Evolutionary conservation across 1,140 invertebrate genomes (phyloP).

Genomic region (Doryteuthis pealeii): DNA sequence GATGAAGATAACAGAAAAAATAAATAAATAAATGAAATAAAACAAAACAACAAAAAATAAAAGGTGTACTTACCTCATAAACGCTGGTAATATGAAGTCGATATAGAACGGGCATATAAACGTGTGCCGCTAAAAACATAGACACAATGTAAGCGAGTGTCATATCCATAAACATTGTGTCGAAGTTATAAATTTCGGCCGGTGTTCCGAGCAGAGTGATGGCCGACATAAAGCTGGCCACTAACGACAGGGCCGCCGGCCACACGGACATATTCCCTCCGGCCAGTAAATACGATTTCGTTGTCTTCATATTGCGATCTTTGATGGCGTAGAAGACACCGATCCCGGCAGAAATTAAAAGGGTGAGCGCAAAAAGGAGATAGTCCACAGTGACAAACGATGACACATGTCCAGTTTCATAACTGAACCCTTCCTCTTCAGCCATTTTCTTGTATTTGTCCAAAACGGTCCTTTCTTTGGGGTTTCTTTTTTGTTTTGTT

Average conservation of each 20-base stretch:
- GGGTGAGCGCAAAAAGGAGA: conserved; percentile 21
- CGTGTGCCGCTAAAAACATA: conserved; percentile 76
- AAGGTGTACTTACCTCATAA: conserved; percentile 76
- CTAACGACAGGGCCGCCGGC: conserved; percentile 39
- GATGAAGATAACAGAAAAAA: too few relatives aligned
- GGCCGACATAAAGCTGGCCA: conserved; percentile 85
- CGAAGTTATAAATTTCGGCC: conserved; percentile 41
- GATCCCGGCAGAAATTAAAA: conserved; percentile 63
- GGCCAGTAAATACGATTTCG: conserved; percentile 75
- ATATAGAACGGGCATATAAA: conserved; percentile 88
- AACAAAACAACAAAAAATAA: conserved; percentile 4
- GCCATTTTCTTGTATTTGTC: not conserved
- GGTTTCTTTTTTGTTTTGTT: too few relatives aligned
- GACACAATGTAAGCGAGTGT: conserved; percentile 64
- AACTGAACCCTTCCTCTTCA: conserved; percentile 19
- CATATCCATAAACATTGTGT: conserved; percentile 39
- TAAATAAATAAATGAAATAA: not conserved
- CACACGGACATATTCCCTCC: conserved; percentile 70
- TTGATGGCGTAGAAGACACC: conserved; percentile 80
- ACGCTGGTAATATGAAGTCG: conserved; percentile 79
- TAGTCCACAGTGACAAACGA: conserved; percentile 22
- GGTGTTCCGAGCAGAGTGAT: conserved; percentile 76
- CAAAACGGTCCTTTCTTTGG: too few relatives aligned
- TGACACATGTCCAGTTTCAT: conserved; percentile 17
- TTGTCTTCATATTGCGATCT: conserved; percentile 80